Conservation (phyloP, 2,797 vertebrate genomes). For the Pterois miles region DNA sequence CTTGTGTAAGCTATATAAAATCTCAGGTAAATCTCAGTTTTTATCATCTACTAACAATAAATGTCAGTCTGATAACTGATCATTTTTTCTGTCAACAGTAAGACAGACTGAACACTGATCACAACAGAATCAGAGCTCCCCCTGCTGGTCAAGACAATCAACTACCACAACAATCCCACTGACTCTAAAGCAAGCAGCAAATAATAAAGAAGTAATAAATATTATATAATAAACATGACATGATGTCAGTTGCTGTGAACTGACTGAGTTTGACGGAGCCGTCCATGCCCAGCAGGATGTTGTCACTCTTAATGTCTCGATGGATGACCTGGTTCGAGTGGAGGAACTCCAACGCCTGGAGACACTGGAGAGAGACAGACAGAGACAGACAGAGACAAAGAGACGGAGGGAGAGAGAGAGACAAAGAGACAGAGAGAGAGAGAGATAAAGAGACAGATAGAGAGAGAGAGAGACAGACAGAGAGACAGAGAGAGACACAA, state of each 20-base stretch:
- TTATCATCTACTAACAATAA: not conserved
- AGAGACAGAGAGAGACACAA: not conserved
- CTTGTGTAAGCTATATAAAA: too few species aligned
- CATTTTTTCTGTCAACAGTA: not conserved
- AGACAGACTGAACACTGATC: not conserved
- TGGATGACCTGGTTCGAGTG: slow-evolving; percentile 98
- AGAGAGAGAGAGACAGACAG: not conserved
- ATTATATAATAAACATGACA: not conserved
- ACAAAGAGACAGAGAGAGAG: not conserved
- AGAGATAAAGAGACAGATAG: too few species aligned
- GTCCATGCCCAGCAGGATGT: slow-evolving; percentile 97
- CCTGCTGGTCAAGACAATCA: slow-evolving; percentile 6
- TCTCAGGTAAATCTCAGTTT: not conserved
- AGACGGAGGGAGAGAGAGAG: not conserved
- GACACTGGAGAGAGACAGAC: slow-evolving; percentile 83
- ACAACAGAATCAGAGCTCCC: not conserved
- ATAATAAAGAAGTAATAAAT: not conserved
- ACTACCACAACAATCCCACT: not conserved
- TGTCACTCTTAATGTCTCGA: slow-evolving; percentile 98
- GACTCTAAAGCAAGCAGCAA: not conserved
- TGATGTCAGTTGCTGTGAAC: slow-evolving; percentile 33
- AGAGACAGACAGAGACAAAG: not conserved
- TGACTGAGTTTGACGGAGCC: slow-evolving; percentile 97
- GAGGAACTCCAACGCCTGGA: slow-evolving; percentile 96
- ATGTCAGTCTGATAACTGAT: not conserved